Percentiles rank a stretch among this genome's conserved stretches.
Evolutionary conservation across 2,888 invertebrate species (phyloP).

Genomic region (Lymantria dispar): DNA sequence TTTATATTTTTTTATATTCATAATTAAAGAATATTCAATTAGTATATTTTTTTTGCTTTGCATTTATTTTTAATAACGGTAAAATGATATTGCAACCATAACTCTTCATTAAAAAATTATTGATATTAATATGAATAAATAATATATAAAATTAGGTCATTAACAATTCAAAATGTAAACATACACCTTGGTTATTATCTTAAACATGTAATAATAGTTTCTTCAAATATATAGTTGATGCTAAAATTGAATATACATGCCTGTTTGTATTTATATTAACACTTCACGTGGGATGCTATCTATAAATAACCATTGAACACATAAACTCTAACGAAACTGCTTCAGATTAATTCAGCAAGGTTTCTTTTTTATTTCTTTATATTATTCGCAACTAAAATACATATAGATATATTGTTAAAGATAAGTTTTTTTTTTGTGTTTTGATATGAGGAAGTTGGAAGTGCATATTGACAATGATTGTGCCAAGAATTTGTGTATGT

Average conservation of each 20-base stretch:
- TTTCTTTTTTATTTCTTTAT: constrained; percentile 14
- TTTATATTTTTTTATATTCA: not conserved
- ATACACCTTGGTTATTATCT: not conserved
- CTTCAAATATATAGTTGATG: constrained; percentile 13
- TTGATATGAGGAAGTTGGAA: constrained; percentile 17
- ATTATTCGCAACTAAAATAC: not conserved
- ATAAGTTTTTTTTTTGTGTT: not conserved
- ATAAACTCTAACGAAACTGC: constrained; percentile 31
- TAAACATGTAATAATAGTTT: not conserved
- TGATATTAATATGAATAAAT: not conserved
- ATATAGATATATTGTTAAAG: not conserved
- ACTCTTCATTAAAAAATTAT: not conserved
- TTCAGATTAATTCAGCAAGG: constrained; percentile 19
- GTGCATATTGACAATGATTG: constrained; percentile 41
- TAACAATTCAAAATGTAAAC: not conserved
- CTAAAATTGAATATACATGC: constrained; percentile 27
- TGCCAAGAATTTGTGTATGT: constrained; percentile 31
- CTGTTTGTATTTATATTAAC: constrained; percentile 44
- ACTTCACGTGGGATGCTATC: constrained; percentile 66
- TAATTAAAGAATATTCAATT: not conserved
- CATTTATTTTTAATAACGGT: too few relatives aligned
- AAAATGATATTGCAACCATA: too few relatives aligned
- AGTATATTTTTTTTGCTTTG: not conserved
- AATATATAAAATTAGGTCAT: not conserved
- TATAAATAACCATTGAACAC: constrained; percentile 69